Evolutionary conservation across 2,888 invertebrate genomes (phyloP).

Genomic region (Strigamia transsilvanica): DNA sequence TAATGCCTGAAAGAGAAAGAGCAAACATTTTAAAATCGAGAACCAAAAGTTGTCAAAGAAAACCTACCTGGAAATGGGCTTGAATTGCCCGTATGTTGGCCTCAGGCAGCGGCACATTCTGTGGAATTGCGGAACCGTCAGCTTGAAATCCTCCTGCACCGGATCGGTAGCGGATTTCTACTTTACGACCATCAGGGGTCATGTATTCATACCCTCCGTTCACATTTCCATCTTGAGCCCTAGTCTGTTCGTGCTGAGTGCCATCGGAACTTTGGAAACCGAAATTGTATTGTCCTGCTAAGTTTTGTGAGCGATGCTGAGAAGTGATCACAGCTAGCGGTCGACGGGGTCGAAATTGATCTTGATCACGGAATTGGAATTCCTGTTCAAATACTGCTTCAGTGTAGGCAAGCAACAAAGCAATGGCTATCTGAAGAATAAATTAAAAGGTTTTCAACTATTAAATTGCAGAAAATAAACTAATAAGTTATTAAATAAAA

Average conservation of each 20-base stretch:
- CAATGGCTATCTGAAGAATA: neutral
- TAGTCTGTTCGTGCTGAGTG: conserved; percentile 3
- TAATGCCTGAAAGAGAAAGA: conserved; percentile 33
- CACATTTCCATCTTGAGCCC: conserved; percentile 43
- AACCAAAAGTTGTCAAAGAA: neutral
- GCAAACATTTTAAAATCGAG: neutral
- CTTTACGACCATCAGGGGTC: conserved; percentile 46
- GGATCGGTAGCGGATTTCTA: conserved; percentile 48
- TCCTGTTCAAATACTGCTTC: conserved; percentile 21
- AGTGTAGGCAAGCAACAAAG: neutral
- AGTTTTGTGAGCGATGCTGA: conserved; percentile 42
- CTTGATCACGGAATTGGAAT: conserved; percentile 29
- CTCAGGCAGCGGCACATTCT: conserved; percentile 43
- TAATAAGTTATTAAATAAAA: neutral
- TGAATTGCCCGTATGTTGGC: conserved; percentile 52
- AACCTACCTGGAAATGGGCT: conserved; percentile 32
- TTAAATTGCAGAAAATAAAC: neutral
- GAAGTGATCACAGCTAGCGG: conserved; percentile 29
- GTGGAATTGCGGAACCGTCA: conserved; percentile 50
- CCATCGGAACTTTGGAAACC: conserved; percentile 51
- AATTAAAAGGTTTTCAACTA: neutral
- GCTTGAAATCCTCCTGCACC: conserved; percentile 41
- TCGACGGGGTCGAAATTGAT: conserved; percentile 12
- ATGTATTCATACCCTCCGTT: conserved; percentile 45
- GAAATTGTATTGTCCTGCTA: conserved; percentile 49